Evolutionary conservation across 2,888 invertebrate species (phyloP), one percentile per base, ranked within the genome.

Genomic region (Eupithecia inturbata): DNA sequence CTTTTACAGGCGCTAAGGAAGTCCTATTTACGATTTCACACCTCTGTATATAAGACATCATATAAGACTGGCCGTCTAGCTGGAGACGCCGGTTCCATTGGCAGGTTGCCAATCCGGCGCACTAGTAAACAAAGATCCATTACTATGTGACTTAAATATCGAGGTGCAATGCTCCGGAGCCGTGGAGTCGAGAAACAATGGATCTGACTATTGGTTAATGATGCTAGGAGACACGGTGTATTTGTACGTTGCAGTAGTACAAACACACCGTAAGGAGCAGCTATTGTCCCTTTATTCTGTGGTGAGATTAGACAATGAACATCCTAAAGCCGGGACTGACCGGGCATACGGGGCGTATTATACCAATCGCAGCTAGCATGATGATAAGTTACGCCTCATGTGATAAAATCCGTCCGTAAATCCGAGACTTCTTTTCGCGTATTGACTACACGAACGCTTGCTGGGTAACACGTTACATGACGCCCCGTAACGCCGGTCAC

Each of bases 91-190:
- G 1, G 53, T 60, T 45, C 62, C 49, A 49, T 84, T 89, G 89
- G 89, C 88, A 45, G 53, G 62, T 16, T 36, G 84, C 84, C 69
- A 62, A 71, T 80, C 83, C 81, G 82, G 82, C 80, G 83, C 81
- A 83, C 83, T 81, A 79, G 87, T 87, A 88, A 88, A 88, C 88
- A 87, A 86, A 84, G 83, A 82, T 84, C 80, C 83, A 85, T 85
- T 83, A 84, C 84, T 83, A 83, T 85, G 86, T 82, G 83, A 85
- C 87, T 82, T 82, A 88, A 89, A 88, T 88, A 88, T 84, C 82
- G 75, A 75, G 81, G 89, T 85, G 84, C 88, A 84, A 83, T 86
- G 87, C 86, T 86, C 88, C 82, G 77, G 74, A 72, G 72, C 41
- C 49, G 67, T 70, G 57, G 69, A 75, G 45, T 45, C 77, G 71